These are phyloP conservation scores for Potorous gilbertii DNA, from an alignment of 2,797 vertebrate genomes.

Conservation along the genomic window DNA sequence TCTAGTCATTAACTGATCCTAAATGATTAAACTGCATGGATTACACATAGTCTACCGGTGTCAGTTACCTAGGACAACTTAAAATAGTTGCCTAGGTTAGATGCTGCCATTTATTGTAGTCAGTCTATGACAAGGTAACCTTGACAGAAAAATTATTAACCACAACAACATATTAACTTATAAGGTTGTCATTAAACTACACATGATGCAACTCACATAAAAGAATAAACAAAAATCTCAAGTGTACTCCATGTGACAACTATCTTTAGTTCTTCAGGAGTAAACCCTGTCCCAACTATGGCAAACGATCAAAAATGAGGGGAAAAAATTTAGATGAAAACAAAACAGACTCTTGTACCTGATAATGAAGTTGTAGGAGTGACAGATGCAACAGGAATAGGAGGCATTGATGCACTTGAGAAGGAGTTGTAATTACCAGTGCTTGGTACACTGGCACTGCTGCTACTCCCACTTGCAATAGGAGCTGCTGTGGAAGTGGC, in stretches of 20 bases:
- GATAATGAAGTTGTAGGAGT: conserved; percentile 96
- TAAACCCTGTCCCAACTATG: background rate
- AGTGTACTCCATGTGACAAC: background rate
- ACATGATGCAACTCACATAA: background rate
- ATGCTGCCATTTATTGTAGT: background rate
- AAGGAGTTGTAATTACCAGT: conserved; percentile 94
- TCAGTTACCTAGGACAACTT: background rate
- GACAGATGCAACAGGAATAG: conserved; percentile 97
- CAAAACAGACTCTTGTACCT: conserved; percentile 84
- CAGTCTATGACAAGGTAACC: conserved; percentile 1
- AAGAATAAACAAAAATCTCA: background rate
- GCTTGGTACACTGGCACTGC: conserved; percentile 82
- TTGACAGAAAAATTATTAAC: conserved; percentile 29
- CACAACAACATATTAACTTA: background rate
- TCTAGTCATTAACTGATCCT: background rate
- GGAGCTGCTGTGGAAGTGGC: conserved; percentile 94
- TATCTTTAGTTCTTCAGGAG: background rate
- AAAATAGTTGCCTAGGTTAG: background rate
- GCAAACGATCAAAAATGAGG: background rate
- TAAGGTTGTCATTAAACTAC: background rate
- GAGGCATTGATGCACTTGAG: conserved; percentile 95
- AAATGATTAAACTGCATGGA: background rate
- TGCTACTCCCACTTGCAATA: conserved; percentile 83
- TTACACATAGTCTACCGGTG: background rate
- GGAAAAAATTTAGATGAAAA: background rate